Conservation (phyloP, 1,140 invertebrate species). For the Diorhabda elongata region DNA sequence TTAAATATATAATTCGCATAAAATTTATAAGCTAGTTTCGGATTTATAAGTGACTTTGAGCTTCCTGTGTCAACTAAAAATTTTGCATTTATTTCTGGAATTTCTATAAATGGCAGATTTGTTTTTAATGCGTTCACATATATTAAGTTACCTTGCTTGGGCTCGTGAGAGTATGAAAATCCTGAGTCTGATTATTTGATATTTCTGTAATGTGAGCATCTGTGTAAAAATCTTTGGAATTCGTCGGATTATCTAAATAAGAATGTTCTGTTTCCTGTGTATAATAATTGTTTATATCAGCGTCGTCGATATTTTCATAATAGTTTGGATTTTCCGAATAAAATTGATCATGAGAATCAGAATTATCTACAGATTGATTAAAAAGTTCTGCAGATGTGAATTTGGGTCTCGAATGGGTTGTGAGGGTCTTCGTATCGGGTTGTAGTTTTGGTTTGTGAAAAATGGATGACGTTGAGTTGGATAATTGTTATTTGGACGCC, state of each 20-base stretch:
- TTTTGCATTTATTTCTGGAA: constrained; percentile 20
- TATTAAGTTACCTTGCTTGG: constrained; percentile 8
- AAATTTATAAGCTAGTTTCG: constrained; percentile 17
- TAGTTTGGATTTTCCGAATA: background rate
- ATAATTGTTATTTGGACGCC: too few relatives aligned
- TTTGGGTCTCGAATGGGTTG: background rate
- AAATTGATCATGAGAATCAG: background rate
- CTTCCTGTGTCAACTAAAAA: constrained; percentile 22
- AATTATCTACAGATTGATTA: background rate
- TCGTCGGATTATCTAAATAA: too few relatives aligned
- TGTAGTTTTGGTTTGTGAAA: too few relatives aligned
- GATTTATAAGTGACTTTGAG: too few relatives aligned
- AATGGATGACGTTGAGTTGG: too few relatives aligned
- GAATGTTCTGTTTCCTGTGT: background rate
- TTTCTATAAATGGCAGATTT: constrained; percentile 18
- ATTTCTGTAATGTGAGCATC: background rate
- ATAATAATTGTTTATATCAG: background rate
- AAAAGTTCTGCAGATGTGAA: background rate
- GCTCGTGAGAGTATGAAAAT: background rate
- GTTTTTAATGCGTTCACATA: constrained; percentile 1
- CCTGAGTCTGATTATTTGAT: background rate
- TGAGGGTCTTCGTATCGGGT: too few relatives aligned
- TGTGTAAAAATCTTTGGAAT: constrained; percentile 1
- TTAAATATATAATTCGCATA: constrained; percentile 15
- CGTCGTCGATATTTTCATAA: constrained; percentile 1